Conservation (phyloP, 2,113 vertebrate genomes). For the Grammomys dolichurus region DNA sequence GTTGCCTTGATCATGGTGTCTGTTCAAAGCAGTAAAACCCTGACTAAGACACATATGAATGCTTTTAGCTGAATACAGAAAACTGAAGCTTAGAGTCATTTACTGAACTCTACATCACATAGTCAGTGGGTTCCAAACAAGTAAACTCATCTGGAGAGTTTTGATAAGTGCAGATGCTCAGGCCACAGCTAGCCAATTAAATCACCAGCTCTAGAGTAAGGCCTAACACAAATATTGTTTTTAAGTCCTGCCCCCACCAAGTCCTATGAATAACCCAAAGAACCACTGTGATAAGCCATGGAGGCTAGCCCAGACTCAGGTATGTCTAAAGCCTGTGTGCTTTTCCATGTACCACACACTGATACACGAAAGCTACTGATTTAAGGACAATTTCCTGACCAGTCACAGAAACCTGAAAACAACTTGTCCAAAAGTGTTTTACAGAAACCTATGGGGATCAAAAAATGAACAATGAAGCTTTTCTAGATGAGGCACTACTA, state of each 20-base stretch:
- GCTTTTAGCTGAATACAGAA: neutral
- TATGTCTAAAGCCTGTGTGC: neutral
- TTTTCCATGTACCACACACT: neutral
- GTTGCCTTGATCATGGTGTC: too few species aligned
- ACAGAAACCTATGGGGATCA: neutral
- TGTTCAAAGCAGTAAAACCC: too few species aligned
- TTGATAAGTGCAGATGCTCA: neutral
- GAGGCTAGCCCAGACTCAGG: neutral
- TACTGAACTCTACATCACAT: neutral
- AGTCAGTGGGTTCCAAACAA: neutral
- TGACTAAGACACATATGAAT: neutral
- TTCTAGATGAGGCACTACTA: neutral
- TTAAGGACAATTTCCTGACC: neutral
- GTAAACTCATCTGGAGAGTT: neutral
- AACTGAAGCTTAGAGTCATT: neutral
- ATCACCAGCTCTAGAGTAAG: neutral
- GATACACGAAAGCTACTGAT: neutral
- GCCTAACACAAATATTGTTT: neutral
- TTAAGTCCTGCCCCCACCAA: neutral
- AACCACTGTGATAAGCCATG: neutral
- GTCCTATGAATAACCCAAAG: neutral
- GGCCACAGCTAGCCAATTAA: neutral
- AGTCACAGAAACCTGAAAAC: constrained; percentile 17
- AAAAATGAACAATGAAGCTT: neutral
- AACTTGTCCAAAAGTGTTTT: neutral